A percentile compares a stretch with the other conserved stretches of the same genome.
phyloP scores from a whole-genome alignment of 2,888 invertebrate species.

The Erpobdella octoculata region DNA sequence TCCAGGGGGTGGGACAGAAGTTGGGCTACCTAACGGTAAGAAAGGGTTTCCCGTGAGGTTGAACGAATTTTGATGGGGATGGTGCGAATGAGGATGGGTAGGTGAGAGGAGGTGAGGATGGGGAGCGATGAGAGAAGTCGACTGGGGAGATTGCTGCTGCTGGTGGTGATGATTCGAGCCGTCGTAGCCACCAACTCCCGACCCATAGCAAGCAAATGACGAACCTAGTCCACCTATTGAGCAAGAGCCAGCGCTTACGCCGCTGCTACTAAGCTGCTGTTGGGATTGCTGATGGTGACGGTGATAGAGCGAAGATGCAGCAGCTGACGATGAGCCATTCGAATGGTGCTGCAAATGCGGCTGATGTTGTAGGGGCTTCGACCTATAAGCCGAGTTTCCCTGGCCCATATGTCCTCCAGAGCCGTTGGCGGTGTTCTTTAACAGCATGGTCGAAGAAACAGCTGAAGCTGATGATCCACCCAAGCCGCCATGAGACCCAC shows the following conservation, averaged over 20 bases:
- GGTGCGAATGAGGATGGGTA: background rate
- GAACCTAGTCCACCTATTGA: constrained; percentile 11
- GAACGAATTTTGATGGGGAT: background rate
- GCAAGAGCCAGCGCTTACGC: background rate
- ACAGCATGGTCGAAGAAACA: constrained; percentile 23
- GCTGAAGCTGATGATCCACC: background rate
- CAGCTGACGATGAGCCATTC: background rate
- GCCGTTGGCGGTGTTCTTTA: constrained; percentile 4
- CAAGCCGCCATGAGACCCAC: background rate
- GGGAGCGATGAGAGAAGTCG: background rate
- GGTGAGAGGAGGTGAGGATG: constrained; percentile 23
- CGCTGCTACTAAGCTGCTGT: constrained; percentile 9
- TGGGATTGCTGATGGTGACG: background rate
- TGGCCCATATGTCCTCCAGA: background rate
- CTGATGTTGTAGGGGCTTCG: constrained; percentile 18
- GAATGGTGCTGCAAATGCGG: background rate
- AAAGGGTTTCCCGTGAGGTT: background rate
- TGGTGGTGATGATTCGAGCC: constrained; percentile 4
- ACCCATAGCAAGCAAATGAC: constrained; percentile 18
- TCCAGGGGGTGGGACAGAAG: constrained; percentile 5
- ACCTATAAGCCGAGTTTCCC: background rate
- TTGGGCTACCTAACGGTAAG: background rate
- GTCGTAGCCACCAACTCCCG: constrained; percentile 4
- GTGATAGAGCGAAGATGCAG: background rate
- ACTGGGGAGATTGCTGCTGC: background rate